Evolutionary conservation across 2,888 invertebrate genomes (phyloP).

Genomic region (Colletes collaris): DNA sequence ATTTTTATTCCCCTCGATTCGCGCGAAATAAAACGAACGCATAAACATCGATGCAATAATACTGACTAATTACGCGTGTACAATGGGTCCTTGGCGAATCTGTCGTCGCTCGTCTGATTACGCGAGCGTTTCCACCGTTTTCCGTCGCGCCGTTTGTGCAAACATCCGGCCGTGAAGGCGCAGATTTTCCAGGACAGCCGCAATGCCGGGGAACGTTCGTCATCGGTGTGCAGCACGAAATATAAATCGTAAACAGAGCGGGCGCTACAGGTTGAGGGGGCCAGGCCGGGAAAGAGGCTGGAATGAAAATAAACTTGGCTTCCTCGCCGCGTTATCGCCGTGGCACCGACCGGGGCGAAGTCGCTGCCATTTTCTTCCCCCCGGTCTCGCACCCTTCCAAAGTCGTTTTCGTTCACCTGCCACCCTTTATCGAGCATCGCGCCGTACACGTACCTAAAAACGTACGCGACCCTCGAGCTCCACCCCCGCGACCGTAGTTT

Average conservation of each 20-base stretch:
- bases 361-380: conserved; percentile 31
- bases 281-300: conserved; percentile 31
- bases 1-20: too few species aligned
- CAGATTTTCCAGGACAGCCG: conserved; percentile 26
- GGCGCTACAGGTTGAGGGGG: conserved; percentile 70
- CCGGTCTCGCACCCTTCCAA: conserved; percentile 16
- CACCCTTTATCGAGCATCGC: conserved; percentile 53
- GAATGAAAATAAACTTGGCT: conserved; percentile 66
- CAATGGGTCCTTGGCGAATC: too few species aligned
- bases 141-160: too few species aligned
- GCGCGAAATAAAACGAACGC: too few species aligned
- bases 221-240: conserved; percentile 60
- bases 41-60: too few species aligned
- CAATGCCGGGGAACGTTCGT: conserved; percentile 60
- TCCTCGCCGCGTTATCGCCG: conserved; percentile 59
- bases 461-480: conserved; percentile 37
- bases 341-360: conserved; percentile 42
- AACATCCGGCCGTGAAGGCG: neutral
- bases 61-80: too few species aligned
- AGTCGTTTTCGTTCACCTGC: conserved; percentile 30
- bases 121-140: too few species aligned
- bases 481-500: conserved; percentile 27
- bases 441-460: conserved; percentile 61
- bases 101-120: too few species aligned
- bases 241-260: conserved; percentile 69